Base-by-base conservation (phyloP, 2,888 invertebrate species). In the Eupsilia transversa region DNA sequence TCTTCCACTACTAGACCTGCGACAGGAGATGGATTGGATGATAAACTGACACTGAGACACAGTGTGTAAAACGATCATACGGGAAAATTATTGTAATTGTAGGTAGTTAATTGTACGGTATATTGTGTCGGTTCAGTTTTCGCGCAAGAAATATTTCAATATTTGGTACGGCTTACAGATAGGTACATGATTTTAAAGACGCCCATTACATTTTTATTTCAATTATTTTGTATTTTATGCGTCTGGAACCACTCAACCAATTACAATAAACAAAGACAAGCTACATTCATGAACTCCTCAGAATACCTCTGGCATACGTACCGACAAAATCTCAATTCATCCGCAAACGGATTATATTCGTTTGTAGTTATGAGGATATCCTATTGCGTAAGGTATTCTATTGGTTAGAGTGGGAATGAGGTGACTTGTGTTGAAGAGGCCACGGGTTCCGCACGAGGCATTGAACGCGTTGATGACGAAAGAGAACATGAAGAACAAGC, bases 301-400 rank as follows among this genome's bases (percentile, higher is more conserved):
- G 14, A 33, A 23, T 46, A 30, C 33, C n/a, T 72, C 10, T 54
- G 23, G 4, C 72, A 3, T 10, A 49, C 72, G 2, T 10, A 49
- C 56, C 52, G 27, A 54, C 59, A 80, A 38, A 59, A 52, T 66
- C 20, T n/a, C 33, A 30, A 20, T 41, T 75, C 56, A 63, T 38
- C 57, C 46, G 56, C 69, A 23, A 59, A 52, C 49, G 3, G 35
- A 64, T 76, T 49, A 64, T 33, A 23, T 10, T n/a, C n/a, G 64
- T 41, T 68, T 56, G 12, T n/a, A 38, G 33, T 77, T 30, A 79
- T 82, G 17, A 83, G 71, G 80, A 80, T 64, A 54, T 80, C 80
- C 79, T 77, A 49, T 80, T 80, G 83, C 78, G 83, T 59, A 80
- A 80, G 78, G 66, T 82, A 33, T 57, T 43, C 43, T 52, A 54